A percentile compares a stretch with the other conserved stretches of the same genome.
Evolutionary conservation across 2,888 invertebrate species (phyloP).

Genomic region (Elysia crispata): DNA sequence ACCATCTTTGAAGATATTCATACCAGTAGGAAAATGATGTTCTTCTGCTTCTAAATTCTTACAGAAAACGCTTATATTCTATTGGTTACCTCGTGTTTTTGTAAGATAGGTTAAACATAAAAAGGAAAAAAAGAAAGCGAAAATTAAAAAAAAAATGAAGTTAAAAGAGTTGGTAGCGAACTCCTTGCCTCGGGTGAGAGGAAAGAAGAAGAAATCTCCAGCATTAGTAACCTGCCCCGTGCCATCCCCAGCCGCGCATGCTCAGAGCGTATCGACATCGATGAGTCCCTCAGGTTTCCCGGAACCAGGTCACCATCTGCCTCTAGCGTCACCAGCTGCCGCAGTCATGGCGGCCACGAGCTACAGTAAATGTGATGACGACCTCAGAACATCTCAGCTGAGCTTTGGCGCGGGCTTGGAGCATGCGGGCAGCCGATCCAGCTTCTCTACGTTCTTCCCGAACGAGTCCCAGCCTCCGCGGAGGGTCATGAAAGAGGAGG

Average conservation of each 20-base stretch:
- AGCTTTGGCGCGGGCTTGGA: not conserved
- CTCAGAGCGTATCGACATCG: not conserved
- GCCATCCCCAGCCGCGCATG: not conserved
- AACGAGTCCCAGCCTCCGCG: not conserved
- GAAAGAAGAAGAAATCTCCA: constrained; percentile 64
- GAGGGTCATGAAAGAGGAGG: not conserved
- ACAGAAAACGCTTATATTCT: too few relatives aligned
- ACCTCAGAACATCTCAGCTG: not conserved
- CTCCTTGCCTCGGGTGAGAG: constrained; percentile 64
- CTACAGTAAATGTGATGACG: not conserved
- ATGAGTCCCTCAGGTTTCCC: too few relatives aligned
- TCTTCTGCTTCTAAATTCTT: too few relatives aligned
- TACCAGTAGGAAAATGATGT: too few relatives aligned
- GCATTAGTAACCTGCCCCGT: constrained; percentile 50
- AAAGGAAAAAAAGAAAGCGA: not conserved
- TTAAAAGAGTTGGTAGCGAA: constrained; percentile 67
- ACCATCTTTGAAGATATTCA: too few relatives aligned
- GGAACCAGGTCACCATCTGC: not conserved
- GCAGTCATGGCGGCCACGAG: not conserved
- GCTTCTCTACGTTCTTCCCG: not conserved
- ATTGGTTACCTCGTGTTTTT: too few relatives aligned
- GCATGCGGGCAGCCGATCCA: not conserved
- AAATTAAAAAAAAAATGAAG: constrained; percentile 59
- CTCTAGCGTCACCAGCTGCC: not conserved
- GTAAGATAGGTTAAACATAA: not conserved